These are phyloP conservation scores for Microctenopoma lineatum DNA, from an alignment of 2,797 vertebrate species.

Conservation along the genomic window DNA sequence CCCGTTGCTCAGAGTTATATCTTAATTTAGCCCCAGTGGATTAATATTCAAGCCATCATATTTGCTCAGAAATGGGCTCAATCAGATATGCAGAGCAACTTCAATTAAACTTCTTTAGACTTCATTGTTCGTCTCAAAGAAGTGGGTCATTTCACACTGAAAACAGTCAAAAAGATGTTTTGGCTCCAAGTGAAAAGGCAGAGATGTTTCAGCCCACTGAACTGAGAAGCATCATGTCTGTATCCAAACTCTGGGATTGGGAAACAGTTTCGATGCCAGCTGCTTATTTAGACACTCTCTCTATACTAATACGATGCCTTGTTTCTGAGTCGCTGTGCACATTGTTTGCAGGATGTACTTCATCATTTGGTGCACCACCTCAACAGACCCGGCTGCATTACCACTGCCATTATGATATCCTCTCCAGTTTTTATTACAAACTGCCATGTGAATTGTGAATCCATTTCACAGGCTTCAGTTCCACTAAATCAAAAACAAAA, in stretches of 20 bases:
- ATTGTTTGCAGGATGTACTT: slow-evolving; percentile 47
- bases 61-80: slow-evolving; percentile 66
- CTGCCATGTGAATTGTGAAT: slow-evolving; percentile 12
- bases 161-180: slow-evolving; percentile 67
- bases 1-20: slow-evolving; percentile 50
- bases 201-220: slow-evolving; percentile 71
- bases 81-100: slow-evolving; percentile 74
- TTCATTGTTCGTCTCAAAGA: slow-evolving; percentile 68
- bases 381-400: slow-evolving; percentile 36
- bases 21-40: slow-evolving; percentile 68
- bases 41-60: slow-evolving; percentile 72
- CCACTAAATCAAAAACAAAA: slow-evolving; percentile 37
- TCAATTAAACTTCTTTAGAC: slow-evolving; percentile 72
- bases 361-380: slow-evolving; percentile 32
- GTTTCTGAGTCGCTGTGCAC: slow-evolving; percentile 46
- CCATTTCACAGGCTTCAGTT: slow-evolving; percentile 21
- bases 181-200: slow-evolving; percentile 63
- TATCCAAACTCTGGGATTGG: slow-evolving; percentile 61
- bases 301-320: slow-evolving; percentile 53
- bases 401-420: slow-evolving; percentile 25
- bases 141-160: slow-evolving; percentile 67
- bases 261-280: slow-evolving; percentile 59
- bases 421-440: slow-evolving; percentile 24
- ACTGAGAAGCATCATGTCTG: slow-evolving; percentile 60
- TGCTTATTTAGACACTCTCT: slow-evolving; percentile 64